Evolutionary conservation across 2,797 vertebrate species (phyloP), one percentile per base, ranked within the genome.

Genomic region (Dallia pectoralis): DNA sequence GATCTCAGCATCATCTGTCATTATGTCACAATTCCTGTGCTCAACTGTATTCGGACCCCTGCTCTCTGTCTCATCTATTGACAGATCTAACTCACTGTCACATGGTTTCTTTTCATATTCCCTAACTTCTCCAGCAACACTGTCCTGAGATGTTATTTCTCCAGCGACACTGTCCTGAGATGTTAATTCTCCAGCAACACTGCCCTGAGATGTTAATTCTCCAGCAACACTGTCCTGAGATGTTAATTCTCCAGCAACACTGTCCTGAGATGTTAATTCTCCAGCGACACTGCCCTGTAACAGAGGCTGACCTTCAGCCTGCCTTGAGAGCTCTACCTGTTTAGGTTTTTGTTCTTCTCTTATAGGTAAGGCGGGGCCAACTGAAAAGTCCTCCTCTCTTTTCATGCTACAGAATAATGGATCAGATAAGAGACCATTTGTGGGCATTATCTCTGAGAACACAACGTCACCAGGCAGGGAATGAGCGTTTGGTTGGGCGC

Each of bases 391-490:
- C 77, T 87, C 87, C 4, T 89, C 85, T 40, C 89, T 88, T 76
- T 86, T 89, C 68, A 85, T 73, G 84, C 82, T 79, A 12, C 78
- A 18, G 48, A 80, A 80, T 32, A 79, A 79, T 80, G 93, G 88
- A 75, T 90, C 89, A 79, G 91, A 86, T 44, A 93, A 76, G 48
- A 92, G 84, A 70, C 91, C 89, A 56, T 93, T 92, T 89, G 90
- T 91, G 30, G 91, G 90, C 90, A 90, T 90, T 69, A 91, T 85
- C 85, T 92, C 93, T 74, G 91, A 91, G 79, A 92, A 87, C 68
- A 90, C 86, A 87, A 91, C 89, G 53, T 90, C 87, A 33, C 67
- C 82, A 40, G 85, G 80, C 14, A 87, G 88, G 84, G 86, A 87
- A 77, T 86, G 70, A 22, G 53, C 67, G 48, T 75, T 74, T 62